Base-by-base conservation (phyloP, 2,888 invertebrate species). In the Lochmaea crataegi region DNA sequence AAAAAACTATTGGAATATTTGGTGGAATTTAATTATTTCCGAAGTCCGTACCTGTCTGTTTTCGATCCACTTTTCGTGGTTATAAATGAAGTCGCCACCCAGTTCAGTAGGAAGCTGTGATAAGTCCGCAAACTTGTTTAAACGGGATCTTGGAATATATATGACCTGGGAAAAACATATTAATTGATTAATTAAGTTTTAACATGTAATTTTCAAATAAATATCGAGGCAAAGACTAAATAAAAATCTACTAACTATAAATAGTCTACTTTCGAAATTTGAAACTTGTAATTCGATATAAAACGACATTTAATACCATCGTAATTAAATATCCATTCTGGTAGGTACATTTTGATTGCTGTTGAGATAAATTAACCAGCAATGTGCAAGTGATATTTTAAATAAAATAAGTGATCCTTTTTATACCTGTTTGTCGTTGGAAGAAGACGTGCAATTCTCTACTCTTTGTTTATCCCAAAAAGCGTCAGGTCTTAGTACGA, bases 381-480 rank as follows among this genome's bases (percentile, higher is more conserved):
- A 48, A n/a, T 14, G 48, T 48, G 48, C n/a, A 48, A n/a, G n/a
- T 6, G 2, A 51, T 2, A 51, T 7, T 32, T 32, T 32, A 32
- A 32, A 7, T 32, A 7, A 32, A n/a, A 42, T n/a, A n/a, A n/a
- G n/a, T n/a, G n/a, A n/a, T n/a, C n/a, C n/a, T 68, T 60, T 69
- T 73, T 87, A 79, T 84, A 90, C 90, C 89, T 92, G 90, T 81
- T 89, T 89, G 78, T 91, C 90, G 77, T 89, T 89, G 76, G 90
- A 89, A 2, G 89, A 87, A 79, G 90, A 90, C 66, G 92, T 90
- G 84, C 92, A 93, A 79, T 91, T 91, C 83, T 93, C 92, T 61
- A 94, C 91, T 41, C 89, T 84, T 82, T 93, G 92, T 83, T 93
- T 93, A 82, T 94, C 93, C 90, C 93, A 92, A 86, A 93, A 93